A percentile compares a stretch with the other conserved stretches of the same genome.
These are phyloP conservation scores for Pristiophorus japonicus DNA, from an alignment of 2,113 vertebrate genomes.

Conservation along the genomic window DNA sequence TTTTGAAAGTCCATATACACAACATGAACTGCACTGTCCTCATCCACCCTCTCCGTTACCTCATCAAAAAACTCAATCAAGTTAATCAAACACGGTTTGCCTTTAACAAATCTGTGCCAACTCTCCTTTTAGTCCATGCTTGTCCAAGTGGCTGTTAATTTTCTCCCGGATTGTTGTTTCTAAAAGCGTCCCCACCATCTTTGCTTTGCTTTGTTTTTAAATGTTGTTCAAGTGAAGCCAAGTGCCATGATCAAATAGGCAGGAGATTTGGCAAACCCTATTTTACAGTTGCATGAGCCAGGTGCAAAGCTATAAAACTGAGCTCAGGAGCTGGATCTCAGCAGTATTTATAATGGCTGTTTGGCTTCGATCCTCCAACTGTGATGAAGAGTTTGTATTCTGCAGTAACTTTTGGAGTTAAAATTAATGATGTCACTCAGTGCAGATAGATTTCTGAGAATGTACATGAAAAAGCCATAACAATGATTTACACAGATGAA, in stretches of 20 bases:
- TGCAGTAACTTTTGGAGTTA: not conserved
- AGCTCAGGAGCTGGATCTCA: not conserved
- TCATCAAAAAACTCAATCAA: too few species aligned
- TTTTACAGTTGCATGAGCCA: not conserved
- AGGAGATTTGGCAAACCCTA: not conserved
- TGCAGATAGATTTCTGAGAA: not conserved
- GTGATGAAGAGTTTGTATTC: not conserved
- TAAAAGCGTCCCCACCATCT: too few species aligned
- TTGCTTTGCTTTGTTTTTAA: not conserved
- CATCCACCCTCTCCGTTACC: too few species aligned
- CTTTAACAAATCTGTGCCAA: too few species aligned
- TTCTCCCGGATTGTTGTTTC: too few species aligned
- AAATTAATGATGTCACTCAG: not conserved
- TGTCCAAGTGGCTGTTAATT: too few species aligned
- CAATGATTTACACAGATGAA: not conserved
- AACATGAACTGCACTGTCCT: too few species aligned
- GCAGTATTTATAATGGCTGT: not conserved
- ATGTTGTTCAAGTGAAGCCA: conserved; percentile 18
- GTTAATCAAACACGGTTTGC: too few species aligned
- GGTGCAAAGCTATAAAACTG: not conserved
- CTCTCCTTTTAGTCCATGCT: too few species aligned
- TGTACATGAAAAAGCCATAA: not conserved
- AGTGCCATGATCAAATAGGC: not conserved
- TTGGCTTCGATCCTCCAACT: not conserved
- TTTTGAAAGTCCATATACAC: too few species aligned